phyloP scores from a whole-genome alignment of 1,140 invertebrate species.

The Diachasmimorpha longicaudata region DNA sequence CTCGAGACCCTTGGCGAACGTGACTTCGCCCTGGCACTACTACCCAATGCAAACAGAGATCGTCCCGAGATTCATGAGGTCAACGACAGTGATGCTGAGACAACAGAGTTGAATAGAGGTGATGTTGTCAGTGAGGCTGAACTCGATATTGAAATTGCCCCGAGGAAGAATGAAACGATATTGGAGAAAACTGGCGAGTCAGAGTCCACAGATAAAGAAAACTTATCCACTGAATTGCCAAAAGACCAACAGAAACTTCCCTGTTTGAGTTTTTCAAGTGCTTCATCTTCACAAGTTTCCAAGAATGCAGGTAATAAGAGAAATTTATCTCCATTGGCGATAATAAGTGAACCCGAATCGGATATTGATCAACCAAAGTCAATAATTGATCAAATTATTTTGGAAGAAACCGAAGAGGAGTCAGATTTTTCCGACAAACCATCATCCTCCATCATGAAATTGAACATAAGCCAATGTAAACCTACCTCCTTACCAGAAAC shows the following conservation, averaged over 20 bases:
- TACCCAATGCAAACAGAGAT: constrained; percentile 28
- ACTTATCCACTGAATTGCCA: neutral
- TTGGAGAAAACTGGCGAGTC: neutral
- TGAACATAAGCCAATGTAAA: too few relatives aligned
- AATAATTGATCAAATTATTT: neutral
- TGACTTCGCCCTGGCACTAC: constrained; percentile 22
- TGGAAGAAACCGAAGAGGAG: constrained; percentile 19
- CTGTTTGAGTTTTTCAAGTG: too few relatives aligned
- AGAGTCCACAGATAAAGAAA: constrained; percentile 10
- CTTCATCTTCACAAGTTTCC: too few relatives aligned
- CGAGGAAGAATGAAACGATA: constrained; percentile 42
- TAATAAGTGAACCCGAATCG: neutral
- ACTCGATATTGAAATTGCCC: constrained; percentile 62
- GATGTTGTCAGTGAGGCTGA: constrained; percentile 66
- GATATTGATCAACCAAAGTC: neutral
- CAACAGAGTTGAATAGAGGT: constrained; percentile 7
- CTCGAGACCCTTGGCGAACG: constrained; percentile 30
- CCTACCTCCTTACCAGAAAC: too few relatives aligned
- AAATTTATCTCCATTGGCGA: neutral
- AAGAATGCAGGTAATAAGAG: too few relatives aligned
- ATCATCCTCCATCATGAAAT: neutral
- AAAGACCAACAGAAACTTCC: too few relatives aligned
- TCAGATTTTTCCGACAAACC: neutral
- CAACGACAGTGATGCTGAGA: constrained; percentile 47
- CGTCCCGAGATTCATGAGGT: constrained; percentile 54